Percentiles rank a stretch among this genome's conserved stretches.
phyloP scores from a whole-genome alignment of 1,140 invertebrate genomes.

The Diuraphis noxia region DNA sequence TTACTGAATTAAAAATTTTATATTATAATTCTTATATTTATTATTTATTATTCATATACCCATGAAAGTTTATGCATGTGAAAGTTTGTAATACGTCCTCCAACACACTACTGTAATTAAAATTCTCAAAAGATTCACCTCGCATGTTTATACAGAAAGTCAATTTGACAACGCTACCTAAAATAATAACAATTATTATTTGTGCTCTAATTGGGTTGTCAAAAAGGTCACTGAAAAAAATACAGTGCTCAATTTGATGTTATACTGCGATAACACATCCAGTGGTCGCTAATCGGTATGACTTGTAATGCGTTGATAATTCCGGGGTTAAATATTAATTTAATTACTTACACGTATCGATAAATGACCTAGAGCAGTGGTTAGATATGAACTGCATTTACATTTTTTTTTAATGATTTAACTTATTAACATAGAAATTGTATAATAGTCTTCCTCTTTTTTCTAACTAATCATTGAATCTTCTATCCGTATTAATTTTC shows the following conservation, averaged over 20 bases:
- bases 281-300: not conserved
- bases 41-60: too few relatives aligned
- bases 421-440: not conserved
- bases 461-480: conserved; percentile 12
- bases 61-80: too few relatives aligned
- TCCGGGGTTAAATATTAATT: not conserved
- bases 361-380: not conserved
- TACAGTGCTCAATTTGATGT: not conserved
- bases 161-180: not conserved
- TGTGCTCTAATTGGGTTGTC: not conserved
- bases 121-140: not conserved
- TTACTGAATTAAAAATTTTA: not conserved
- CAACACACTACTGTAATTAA: too few relatives aligned
- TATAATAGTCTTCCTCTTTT: conserved; percentile 4
- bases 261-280: not conserved
- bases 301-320: not conserved
- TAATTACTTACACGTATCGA: not conserved
- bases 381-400: not conserved
- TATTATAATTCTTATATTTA: not conserved
- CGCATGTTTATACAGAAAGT: not conserved
- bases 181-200: not conserved
- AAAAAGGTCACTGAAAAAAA: not conserved
- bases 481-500: conserved; percentile 14
- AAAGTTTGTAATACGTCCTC: not conserved
- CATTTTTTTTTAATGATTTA: not conserved